phyloP scores from a whole-genome alignment of 2,888 invertebrate species.

The Pristionchus arcanus region DNA sequence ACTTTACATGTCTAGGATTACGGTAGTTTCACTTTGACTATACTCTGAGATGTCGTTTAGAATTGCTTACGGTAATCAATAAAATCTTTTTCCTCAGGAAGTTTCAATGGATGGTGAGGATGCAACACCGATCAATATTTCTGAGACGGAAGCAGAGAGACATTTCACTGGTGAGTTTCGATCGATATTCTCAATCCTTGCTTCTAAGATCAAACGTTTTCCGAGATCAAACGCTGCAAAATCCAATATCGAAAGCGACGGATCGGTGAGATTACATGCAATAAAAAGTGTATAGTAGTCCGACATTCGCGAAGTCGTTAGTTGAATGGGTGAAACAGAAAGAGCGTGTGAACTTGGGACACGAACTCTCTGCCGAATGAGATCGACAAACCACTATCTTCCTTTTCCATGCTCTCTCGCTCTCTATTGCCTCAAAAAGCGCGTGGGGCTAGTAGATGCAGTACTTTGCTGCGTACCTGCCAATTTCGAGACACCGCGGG shows the following conservation, averaged over 20 bases:
- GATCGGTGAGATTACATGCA: background rate
- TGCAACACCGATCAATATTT: constrained; percentile 50
- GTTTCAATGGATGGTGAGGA: constrained; percentile 55
- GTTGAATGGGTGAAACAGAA: constrained; percentile 9
- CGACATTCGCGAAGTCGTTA: background rate
- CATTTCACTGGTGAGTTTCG: constrained; percentile 66
- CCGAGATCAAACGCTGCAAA: background rate
- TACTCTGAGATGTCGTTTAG: background rate
- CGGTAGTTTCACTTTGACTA: background rate
- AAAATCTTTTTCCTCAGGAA: background rate
- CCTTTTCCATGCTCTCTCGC: background rate
- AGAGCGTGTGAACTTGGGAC: background rate
- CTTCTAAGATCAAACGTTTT: background rate
- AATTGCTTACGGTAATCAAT: background rate
- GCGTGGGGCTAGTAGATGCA: background rate
- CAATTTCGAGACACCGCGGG: background rate
- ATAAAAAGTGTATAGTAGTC: background rate
- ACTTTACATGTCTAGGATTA: background rate
- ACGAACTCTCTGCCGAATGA: background rate
- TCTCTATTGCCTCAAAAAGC: no score
- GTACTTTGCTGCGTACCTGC: background rate
- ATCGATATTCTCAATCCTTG: background rate
- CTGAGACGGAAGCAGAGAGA: constrained; percentile 75
- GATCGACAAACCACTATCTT: background rate
- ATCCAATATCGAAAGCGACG: background rate